A percentile compares a stretch with the other conserved stretches of the same genome.
phyloP scores from a whole-genome alignment of 2,888 invertebrate genomes.

The Theodoxus fluviatilis region DNA sequence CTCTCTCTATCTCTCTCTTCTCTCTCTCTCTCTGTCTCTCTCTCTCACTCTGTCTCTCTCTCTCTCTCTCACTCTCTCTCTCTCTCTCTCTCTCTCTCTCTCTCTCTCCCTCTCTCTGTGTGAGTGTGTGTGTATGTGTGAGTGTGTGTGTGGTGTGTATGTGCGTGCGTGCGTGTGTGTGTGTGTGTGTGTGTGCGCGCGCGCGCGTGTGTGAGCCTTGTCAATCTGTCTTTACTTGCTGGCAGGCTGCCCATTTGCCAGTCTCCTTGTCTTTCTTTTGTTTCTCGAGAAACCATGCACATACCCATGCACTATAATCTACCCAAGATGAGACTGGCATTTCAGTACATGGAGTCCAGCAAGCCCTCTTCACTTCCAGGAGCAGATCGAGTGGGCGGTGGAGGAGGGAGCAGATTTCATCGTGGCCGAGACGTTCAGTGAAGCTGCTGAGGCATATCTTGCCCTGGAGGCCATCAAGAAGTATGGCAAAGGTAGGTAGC shows the following conservation, averaged over 20 bases:
- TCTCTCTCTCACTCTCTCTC: not conserved
- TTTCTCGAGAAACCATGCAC: too few species aligned
- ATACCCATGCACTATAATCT: too few species aligned
- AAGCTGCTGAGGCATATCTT: constrained; percentile 48
- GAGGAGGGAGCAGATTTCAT: constrained; percentile 57
- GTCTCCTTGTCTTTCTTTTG: too few species aligned
- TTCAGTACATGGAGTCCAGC: not conserved
- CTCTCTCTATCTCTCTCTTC: not conserved
- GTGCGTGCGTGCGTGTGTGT: constrained; percentile 3
- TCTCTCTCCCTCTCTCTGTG: not conserved
- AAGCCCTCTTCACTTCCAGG: constrained; percentile 35
- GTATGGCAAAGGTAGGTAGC: constrained; percentile 45
- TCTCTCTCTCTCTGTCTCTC: not conserved
- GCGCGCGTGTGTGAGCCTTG: not conserved
- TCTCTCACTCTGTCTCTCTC: not conserved
- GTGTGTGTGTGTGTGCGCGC: constrained; percentile 8
- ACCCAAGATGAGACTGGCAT: too few species aligned
- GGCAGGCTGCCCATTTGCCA: too few species aligned
- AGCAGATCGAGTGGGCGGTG: constrained; percentile 56
- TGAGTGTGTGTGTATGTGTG: not conserved
- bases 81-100: not conserved
- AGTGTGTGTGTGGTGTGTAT: not conserved
- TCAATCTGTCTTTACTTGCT: too few species aligned
- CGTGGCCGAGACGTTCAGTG: constrained; percentile 50
- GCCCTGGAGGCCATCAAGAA: constrained; percentile 49